Percentiles rank a stretch among this genome's conserved stretches.
Conservation (phyloP, 1,140 invertebrate species). For the Sitobion miscanthi region DNA sequence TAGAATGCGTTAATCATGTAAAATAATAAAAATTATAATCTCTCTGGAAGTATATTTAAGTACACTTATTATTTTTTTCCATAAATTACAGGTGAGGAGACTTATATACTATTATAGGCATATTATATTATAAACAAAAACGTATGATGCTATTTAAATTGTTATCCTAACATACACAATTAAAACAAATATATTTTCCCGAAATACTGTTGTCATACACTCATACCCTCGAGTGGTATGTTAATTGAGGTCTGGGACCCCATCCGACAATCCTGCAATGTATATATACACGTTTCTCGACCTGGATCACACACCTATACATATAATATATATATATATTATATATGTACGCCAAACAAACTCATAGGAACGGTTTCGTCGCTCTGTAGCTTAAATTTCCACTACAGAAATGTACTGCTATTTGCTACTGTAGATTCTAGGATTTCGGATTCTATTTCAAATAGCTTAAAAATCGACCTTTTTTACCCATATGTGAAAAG, state of each 20-base stretch:
- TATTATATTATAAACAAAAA: neutral
- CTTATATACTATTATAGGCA: neutral
- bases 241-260: conserved; percentile 41
- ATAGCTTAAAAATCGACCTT: neutral
- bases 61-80: neutral
- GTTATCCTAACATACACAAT: conserved; percentile 5
- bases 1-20: neutral
- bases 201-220: conserved; percentile 31
- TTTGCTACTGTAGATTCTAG: neutral
- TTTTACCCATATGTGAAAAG: neutral
- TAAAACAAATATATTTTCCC: conserved; percentile 26
- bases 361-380: neutral
- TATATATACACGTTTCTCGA: neutral
- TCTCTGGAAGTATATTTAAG: neutral
- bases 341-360: neutral
- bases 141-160: neutral
- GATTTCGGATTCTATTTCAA: neutral
- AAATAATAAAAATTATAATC: neutral
- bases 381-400: neutral
- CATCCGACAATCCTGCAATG: neutral
- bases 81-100: neutral
- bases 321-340: neutral
- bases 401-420: neutral
- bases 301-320: neutral
- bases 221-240: conserved; percentile 34